phyloP scores from a whole-genome alignment of 2,888 invertebrate genomes.

The Metacarcinus magister region DNA sequence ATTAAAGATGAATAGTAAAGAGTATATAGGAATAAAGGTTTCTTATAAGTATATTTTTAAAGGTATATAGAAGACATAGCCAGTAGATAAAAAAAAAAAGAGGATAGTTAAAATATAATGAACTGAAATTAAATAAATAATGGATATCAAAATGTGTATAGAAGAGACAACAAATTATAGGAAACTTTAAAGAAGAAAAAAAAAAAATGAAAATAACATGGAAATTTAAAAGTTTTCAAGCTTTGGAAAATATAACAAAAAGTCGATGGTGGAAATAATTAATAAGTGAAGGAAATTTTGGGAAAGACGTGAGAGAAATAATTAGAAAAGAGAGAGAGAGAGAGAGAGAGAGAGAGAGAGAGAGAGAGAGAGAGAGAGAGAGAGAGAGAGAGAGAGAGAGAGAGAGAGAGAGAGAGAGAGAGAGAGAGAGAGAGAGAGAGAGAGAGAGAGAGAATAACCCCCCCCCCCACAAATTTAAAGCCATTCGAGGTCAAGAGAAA shows the following conservation, averaged over 20 bases:
- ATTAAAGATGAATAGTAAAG: neutral
- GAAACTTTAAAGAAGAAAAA: neutral
- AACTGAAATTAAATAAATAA: neutral
- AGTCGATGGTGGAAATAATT: neutral
- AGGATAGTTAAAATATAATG: neutral
- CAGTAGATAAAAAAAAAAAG: neutral
- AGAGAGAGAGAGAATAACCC: constrained; percentile 17
- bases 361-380: neutral
- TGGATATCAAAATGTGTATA: neutral
- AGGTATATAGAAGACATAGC: neutral
- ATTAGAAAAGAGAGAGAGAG: neutral
- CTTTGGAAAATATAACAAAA: neutral
- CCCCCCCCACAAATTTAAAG: neutral
- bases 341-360: neutral
- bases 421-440: constrained; percentile 26
- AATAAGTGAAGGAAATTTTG: neutral
- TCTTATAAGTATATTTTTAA: neutral
- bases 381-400: constrained; percentile 19
- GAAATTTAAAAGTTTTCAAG: neutral
- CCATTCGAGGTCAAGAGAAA: neutral
- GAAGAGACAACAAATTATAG: neutral
- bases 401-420: constrained; percentile 1
- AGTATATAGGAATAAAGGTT: neutral
- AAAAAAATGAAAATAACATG: neutral
- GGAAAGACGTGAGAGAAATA: neutral